Evolutionary conservation across 2,888 invertebrate species (phyloP).

Genomic region (Latheticus oryzae): DNA sequence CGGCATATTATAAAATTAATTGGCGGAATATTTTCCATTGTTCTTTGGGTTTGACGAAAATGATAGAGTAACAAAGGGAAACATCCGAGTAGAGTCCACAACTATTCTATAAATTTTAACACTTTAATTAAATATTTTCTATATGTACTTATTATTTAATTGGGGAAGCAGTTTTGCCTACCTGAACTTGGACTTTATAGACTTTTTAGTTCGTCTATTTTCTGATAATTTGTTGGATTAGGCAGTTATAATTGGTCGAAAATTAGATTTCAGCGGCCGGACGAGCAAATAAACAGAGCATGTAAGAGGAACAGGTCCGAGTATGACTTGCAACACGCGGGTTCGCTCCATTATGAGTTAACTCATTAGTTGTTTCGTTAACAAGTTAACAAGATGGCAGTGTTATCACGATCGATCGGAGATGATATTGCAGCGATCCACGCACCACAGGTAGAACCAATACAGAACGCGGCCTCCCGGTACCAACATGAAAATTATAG

Average conservation of each 20-base stretch:
- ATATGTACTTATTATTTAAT: too few species aligned
- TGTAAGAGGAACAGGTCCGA: constrained; percentile 53
- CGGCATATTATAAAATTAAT: constrained; percentile 34
- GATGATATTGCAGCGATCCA: constrained; percentile 62
- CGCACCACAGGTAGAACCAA: constrained; percentile 58
- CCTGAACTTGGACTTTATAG: too few species aligned
- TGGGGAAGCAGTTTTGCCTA: too few species aligned
- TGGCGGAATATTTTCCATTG: constrained; percentile 36
- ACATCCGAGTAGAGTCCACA: too few species aligned
- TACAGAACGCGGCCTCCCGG: constrained; percentile 48
- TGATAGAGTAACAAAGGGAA: constrained; percentile 38
- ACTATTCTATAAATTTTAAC: too few species aligned
- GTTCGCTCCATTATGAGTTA: constrained; percentile 61
- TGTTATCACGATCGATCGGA: constrained; percentile 62
- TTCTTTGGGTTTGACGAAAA: constrained; percentile 26
- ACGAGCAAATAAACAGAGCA: constrained; percentile 34
- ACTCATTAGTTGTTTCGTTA: constrained; percentile 65
- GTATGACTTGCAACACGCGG: constrained; percentile 63
- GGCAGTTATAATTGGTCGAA: constrained; percentile 31
- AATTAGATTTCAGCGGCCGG: constrained; percentile 29
- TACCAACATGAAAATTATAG: constrained; percentile 49
- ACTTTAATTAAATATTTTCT: neutral
- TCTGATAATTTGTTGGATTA: constrained; percentile 24
- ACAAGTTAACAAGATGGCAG: constrained; percentile 65
- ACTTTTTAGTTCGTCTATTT: too few species aligned